Conservation (phyloP, 1,140 invertebrate genomes). For the Tetramorium parvispinum region DNA sequence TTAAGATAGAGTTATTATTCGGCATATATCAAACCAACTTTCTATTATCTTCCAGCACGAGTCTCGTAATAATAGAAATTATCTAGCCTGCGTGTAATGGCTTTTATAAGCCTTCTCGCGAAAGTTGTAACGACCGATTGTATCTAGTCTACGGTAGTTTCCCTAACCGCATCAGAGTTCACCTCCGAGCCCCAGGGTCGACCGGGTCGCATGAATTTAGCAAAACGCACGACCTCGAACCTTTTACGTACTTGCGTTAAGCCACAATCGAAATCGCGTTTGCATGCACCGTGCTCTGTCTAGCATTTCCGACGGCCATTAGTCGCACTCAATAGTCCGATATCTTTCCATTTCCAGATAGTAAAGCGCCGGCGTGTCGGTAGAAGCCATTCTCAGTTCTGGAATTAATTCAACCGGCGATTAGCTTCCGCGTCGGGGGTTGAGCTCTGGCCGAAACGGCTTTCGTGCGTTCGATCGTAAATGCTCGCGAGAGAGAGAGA, state of each 20-base stretch:
- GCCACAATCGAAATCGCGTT: constrained; percentile 48
- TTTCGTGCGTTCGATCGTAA: constrained; percentile 54
- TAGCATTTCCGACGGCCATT: constrained; percentile 36
- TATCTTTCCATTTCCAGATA: constrained; percentile 54
- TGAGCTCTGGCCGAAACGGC: constrained; percentile 52
- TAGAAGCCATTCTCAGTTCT: constrained; percentile 77
- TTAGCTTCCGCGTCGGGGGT: constrained; percentile 73
- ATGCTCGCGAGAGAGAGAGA: constrained; percentile 10
- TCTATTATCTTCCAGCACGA: constrained; percentile 42
- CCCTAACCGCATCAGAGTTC: constrained; percentile 52
- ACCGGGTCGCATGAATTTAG: constrained; percentile 54
- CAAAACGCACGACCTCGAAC: constrained; percentile 42
- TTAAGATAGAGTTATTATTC: constrained; percentile 43
- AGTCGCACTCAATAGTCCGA: constrained; percentile 43
- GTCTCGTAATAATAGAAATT: constrained; percentile 54
- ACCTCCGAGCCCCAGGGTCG: constrained; percentile 31
- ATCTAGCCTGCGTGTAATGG: constrained; percentile 45
- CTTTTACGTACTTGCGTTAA: constrained; percentile 22
- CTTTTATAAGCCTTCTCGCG: constrained; percentile 50
- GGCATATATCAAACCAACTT: constrained; percentile 29
- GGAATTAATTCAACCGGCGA: constrained; percentile 81
- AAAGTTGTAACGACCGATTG: constrained; percentile 60
- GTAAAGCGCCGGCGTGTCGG: constrained; percentile 50
- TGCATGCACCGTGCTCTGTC: constrained; percentile 7
- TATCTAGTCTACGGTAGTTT: constrained; percentile 48